phyloP scores from a whole-genome alignment of 2,888 invertebrate species.

The Trisateles emortualis region DNA sequence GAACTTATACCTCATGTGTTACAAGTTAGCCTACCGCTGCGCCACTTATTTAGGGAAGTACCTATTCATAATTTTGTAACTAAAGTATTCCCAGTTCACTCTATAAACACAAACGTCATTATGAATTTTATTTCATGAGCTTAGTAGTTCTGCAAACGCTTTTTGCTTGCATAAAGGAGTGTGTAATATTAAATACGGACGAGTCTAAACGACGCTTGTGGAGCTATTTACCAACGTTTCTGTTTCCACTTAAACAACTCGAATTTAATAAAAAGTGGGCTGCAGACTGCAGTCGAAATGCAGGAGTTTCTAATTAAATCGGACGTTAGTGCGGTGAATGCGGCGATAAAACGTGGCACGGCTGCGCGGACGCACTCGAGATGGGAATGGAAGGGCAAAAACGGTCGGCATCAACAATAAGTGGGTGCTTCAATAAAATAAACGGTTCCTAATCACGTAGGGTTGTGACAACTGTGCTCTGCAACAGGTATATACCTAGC shows the following conservation, averaged over 20 bases:
- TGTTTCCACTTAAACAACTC: conserved; percentile 21
- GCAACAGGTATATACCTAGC: conserved; percentile 42
- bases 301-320: conserved; percentile 63
- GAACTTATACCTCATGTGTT: too few species aligned
- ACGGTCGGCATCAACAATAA: conserved; percentile 62
- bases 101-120: too few species aligned
- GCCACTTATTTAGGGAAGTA: too few species aligned
- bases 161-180: neutral
- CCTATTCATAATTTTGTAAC: too few species aligned
- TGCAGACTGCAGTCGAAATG: conserved; percentile 47
- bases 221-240: conserved; percentile 20
- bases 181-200: conserved; percentile 9
- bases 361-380: conserved; percentile 56
- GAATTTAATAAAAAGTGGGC: conserved; percentile 30
- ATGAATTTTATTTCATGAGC: neutral
- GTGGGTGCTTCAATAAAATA: conserved; percentile 77
- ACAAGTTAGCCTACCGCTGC: too few species aligned
- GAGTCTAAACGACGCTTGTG: conserved; percentile 18
- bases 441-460: conserved; percentile 69
- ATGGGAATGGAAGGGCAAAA: conserved; percentile 61
- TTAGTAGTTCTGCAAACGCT: neutral
- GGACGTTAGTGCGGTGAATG: conserved; percentile 60
- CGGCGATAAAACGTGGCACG: conserved; percentile 54
- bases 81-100: too few species aligned
- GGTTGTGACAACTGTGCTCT: conserved; percentile 46